Base-by-base conservation (phyloP, 2,113 vertebrate genomes). In the Mus spicilegus region DNA sequence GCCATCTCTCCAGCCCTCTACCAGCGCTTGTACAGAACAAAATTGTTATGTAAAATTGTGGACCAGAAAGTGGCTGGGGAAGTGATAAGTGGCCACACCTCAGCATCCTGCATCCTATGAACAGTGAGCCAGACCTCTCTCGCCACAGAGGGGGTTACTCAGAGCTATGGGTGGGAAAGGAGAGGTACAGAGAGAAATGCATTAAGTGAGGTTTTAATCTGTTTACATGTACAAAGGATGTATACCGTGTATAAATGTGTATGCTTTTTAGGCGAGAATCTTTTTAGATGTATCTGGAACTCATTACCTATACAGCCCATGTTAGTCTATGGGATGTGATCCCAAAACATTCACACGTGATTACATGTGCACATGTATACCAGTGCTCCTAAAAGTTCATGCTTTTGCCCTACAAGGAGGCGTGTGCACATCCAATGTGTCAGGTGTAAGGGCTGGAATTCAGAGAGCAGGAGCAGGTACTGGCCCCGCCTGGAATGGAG, bases 31-130 rank as follows among this genome's bases (percentile, higher is more conserved):
- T 51, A 39, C n/a, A 5, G 33, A 20, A 4, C 14, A 20, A 39
- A 63, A 63, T 1, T 13, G 0, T 1, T 17, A 58, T 58, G 56
- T 58, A 58, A 58, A 26, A 39, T 1, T 13, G 0, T 1, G 16
- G 8, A n/a, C 65, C 11, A 14, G 16, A 46, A 67, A 2, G 26
- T 3, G 56, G 12, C 3, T 14, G n/a, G 20, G 51, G 54, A 82
- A 10, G 8, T 20, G 17, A 14, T 5, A 8, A 10, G 10, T 7
- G 9, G 28, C 65, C 16, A 13, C 3, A 0, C 30, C 4, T 0
- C 1, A 11, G 36, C 39, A 16, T 33, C 72, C 36, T 16, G 39
- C 3, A 2, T 12, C 51, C 42, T 39, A 46, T 16, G 7, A 54
- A 26, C 42, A 13, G 42, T 56, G n/a, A 56, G 5, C 67, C 49